Evolutionary conservation across 2,113 vertebrate genomes (phyloP), one percentile per base, ranked within the genome.

Genomic region (Brachyhypopomus occidentalis): DNA sequence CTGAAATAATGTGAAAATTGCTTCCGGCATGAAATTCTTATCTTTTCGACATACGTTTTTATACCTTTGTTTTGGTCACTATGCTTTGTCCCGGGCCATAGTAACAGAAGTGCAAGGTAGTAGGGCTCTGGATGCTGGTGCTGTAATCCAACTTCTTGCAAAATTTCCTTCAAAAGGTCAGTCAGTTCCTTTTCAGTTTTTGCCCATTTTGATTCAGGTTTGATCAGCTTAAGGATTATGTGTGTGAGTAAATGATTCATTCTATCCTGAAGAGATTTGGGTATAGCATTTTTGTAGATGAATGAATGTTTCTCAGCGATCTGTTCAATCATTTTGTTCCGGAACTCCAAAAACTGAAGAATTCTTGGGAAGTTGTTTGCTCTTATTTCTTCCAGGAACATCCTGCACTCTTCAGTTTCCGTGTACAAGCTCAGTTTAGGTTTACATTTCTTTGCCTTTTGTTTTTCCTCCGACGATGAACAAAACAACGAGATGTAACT

Each of bases 301-400:
- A 16, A 90, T 1, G 45, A 88, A 83, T 78, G 5, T 75, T 17
- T 91, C 16, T 88, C 75, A 34, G 67, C 83, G 36, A 90, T 52
- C 16, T 0, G 2, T 0, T 90, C 85, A 0, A 89, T 75, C 25
- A 86, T 1, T 27, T 81, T 0, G 0, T 56, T 66, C 25, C 48
- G 23, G 0, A 72, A 86, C 75, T 89, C 88, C 45, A 91, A 45
- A 84, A 84, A 52, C 0, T 86, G 87, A 59, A 91, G 84, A 64
- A 92, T 72, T 4, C 91, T 64, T 38, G 86, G 41, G 5, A 92
- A 92, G 0, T 58, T 87, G 12, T 92, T 85, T 48, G 88, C 90
- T 12, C 83, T 79, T 0, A 73, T 69, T 36, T 45, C n/a, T 19
- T 89, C 90, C 14, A 92, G 84, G 30, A 84, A 84, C 70, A 48